Evolutionary conservation across 2,888 invertebrate species (phyloP).

Genomic region (Encarsia formosa): DNA sequence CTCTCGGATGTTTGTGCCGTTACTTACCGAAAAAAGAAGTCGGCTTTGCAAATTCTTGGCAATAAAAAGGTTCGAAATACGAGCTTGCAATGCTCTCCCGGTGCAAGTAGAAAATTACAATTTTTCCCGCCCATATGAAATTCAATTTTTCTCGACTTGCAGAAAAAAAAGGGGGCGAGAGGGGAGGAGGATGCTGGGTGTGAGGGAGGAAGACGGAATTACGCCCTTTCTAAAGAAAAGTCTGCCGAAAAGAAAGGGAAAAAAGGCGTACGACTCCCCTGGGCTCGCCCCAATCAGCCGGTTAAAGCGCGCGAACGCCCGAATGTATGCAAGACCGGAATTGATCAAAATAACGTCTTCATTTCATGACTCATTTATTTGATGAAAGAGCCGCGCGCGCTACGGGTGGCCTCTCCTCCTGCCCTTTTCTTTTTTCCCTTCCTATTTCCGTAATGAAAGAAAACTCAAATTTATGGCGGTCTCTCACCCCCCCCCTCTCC

Average conservation of each 20-base stretch:
- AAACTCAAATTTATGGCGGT: constrained; percentile 6
- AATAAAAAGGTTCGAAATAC: not conserved
- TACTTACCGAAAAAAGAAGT: too few species aligned
- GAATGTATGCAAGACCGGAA: too few species aligned
- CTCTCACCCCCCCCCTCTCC: constrained; percentile 1
- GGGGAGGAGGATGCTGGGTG: not conserved
- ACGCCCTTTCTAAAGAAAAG: constrained; percentile 13
- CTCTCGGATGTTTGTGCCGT: too few species aligned
- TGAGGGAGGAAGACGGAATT: not conserved
- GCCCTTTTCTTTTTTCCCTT: constrained; percentile 40
- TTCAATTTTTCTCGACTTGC: constrained; percentile 33
- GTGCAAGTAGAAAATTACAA: constrained; percentile 32
- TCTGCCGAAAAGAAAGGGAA: constrained; percentile 31
- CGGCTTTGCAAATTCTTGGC: too few species aligned
- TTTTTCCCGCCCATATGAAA: constrained; percentile 33
- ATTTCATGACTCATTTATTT: constrained; percentile 15
- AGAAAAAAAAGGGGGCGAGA: constrained; percentile 8
- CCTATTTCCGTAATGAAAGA: constrained; percentile 10
- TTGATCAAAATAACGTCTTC: constrained; percentile 26
- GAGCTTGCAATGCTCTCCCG: constrained; percentile 1
- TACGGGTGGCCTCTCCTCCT: constrained; percentile 45
- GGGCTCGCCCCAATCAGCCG: constrained; percentile 46
- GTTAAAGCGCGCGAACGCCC: constrained; percentile 18
- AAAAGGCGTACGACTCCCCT: constrained; percentile 40
- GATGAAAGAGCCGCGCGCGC: not conserved